Evolutionary conservation across 2,888 invertebrate genomes (phyloP).

Genomic region (Ectemnius cavifrons): DNA sequence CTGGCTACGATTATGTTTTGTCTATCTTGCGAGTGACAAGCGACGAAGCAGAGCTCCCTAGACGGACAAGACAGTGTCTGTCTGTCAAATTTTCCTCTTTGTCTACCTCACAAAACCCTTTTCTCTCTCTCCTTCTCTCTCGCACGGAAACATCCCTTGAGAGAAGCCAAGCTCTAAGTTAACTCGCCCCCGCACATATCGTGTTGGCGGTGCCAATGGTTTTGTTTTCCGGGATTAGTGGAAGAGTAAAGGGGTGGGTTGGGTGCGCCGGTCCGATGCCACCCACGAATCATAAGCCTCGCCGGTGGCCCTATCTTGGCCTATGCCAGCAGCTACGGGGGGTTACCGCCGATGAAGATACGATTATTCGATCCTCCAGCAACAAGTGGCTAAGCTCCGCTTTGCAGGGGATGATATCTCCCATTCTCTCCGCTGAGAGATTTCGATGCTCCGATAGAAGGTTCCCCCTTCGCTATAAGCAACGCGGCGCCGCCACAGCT

Average conservation of each 20-base stretch:
- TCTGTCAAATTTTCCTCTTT: too few relatives aligned
- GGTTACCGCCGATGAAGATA: conserved; percentile 53
- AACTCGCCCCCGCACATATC: not conserved
- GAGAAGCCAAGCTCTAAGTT: too few relatives aligned
- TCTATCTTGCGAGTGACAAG: conserved; percentile 34
- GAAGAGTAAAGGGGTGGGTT: conserved; percentile 6
- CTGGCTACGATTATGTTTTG: conserved; percentile 44
- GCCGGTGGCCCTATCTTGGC: not conserved
- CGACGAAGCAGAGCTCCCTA: not conserved
- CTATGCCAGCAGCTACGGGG: conserved; percentile 22
- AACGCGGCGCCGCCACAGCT: conserved; percentile 11
- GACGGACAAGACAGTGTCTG: too few relatives aligned
- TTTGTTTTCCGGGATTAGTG: conserved; percentile 52
- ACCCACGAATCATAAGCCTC: conserved; percentile 49
- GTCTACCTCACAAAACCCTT: not conserved
- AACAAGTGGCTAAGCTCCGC: conserved; percentile 57
- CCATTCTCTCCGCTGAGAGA: conserved; percentile 44
- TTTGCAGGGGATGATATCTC: conserved; percentile 34
- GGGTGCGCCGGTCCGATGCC: conserved; percentile 28
- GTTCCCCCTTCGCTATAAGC: not conserved
- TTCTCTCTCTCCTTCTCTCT: not conserved
- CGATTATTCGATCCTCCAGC: conserved; percentile 61
- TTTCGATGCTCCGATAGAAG: conserved; percentile 59
- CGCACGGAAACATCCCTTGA: conserved; percentile 23
- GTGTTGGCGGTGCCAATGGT: conserved; percentile 22